Base-by-base conservation (phyloP, 2,888 invertebrate genomes). In the Rhagium mordax region DNA sequence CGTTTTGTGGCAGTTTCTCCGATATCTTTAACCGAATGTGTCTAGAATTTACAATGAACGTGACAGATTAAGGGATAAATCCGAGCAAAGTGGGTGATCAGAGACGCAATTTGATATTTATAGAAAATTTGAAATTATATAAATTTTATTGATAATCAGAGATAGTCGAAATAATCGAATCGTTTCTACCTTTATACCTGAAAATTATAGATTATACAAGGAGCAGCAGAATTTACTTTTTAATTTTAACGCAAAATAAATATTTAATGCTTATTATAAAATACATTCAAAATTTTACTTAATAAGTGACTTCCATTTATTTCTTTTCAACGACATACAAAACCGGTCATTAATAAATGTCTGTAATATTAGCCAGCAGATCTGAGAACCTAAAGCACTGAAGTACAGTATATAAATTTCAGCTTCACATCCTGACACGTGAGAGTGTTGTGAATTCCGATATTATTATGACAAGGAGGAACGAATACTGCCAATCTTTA, bases 21-120 rank as follows among this genome's bases (percentile, higher is more conserved):
- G 55, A 55, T 55, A 55, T 55, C 55, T 24, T 55, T 24, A 55
- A 55, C 20, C 55, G 21, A 24, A 55, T 55, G 55, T 55, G 55
- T 24, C 20, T 55, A 13, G 55, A 55, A 55, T 55, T 55, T 55
- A 55, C 24, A 24, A 55, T 55, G 55, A 24, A 55, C 55, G 55
- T 55, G 55, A 27, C 55, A 24, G 55, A 55, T 55, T 55, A 55
- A 24, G 55, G 55, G 55, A 51, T 20, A 51, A 20, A 20, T 51
- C 8, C 51, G 8, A 51, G 10, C 24, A 24, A 55, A 55, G 24
- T 21, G 27, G 55, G 21, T 24, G 27, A 5, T 24, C n/a, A 24
- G 8, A 13, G 55, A 55, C 20, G 49, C 49, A 49, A 5, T 8
- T 49, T 51, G 51, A 51, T 41, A 13, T 41, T 15, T 20, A 6